Conservation (phyloP, 2,113 vertebrate species). For the Phoxinus phoxinus region DNA sequence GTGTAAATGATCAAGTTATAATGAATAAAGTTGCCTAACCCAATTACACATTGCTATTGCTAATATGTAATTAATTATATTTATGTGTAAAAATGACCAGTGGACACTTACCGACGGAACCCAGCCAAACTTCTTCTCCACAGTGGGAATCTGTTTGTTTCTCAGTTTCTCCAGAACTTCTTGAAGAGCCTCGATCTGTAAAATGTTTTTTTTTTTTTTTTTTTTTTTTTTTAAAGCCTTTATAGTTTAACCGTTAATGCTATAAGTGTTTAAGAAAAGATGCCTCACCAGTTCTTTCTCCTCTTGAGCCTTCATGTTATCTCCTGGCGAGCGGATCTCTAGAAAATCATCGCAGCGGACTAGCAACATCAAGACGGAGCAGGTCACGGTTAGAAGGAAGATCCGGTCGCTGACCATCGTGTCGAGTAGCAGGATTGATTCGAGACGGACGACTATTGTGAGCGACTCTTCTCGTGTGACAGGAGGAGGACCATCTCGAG, state of each 20-base stretch:
- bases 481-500: neutral
- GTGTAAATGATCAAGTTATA: no score
- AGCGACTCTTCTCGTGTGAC: neutral
- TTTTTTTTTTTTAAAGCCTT: neutral
- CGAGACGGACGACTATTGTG: neutral
- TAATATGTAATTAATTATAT: neutral
- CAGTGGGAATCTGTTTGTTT: conserved; percentile 67
- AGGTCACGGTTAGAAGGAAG: conserved; percentile 57
- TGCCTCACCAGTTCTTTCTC: conserved; percentile 70
- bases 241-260: neutral
- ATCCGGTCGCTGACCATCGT: conserved; percentile 64
- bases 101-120: conserved; percentile 70
- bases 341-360: conserved; percentile 60
- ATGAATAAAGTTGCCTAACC: no score
- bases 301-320: conserved; percentile 63
- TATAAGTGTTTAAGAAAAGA: neutral
- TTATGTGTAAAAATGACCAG: neutral
- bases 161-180: conserved; percentile 77
- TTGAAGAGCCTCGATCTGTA: conserved; percentile 74
- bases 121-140: conserved; percentile 80
- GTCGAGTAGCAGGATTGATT: conserved; percentile 10
- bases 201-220: neutral
- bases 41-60: neutral
- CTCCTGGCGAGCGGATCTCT: conserved; percentile 61
- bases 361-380: conserved; percentile 60